Evolutionary conservation across 37 sponge, comb jelly and placozoan genomes (phyloP), one percentile per base, ranked within the genome.

Genomic region (Halisarca cf. caerulea): DNA sequence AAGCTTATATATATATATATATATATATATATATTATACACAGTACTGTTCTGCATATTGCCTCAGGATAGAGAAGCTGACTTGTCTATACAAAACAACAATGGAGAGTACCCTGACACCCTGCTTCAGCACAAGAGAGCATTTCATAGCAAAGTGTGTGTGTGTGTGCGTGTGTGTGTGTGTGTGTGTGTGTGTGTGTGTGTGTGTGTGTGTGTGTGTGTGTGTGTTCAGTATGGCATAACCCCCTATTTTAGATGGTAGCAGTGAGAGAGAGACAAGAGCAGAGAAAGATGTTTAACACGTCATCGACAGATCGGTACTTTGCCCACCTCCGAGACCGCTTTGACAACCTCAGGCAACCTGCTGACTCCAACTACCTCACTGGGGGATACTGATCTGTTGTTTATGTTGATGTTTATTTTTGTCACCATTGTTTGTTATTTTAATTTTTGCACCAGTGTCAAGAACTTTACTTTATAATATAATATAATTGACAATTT

Each of bases 181-280:
- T 47, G 51, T 47, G 51, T 47, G 51, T 47, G 51, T 47, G 51
- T 47, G 51, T 47, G 51, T 47, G 51, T 47, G 51, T 47, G 51
- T 47, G 51, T 47, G 51, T 47, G 51, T 47, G 51, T 47, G 80
- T 80, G 80, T 80, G 80, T 55, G 59, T 80, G 80, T 80, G 80
- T 44, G 27, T 37, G 23, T 40, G 40, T 9, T 73, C 6, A 34
- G 7, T 32, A 64, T 14, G 66, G n/a, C n/a, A n/a, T n/a, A 47
- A 47, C 51, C 6, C 51, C 9, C 51, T 47, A 11, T 47, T 47
- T 47, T 11, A 47, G 51, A 47, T 47, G 51, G 51, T 47, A 11
- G 51, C 51, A 6, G 11, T 11, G 11, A 45, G 38, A 11, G 20
- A 4, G 57, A 3, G 58, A 2, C 17, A 27, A 53, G 27, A 51